Evolutionary conservation across 2,113 vertebrate genomes (phyloP), one percentile per base, ranked within the genome.

Genomic region (Gopherus flavomarginatus): DNA sequence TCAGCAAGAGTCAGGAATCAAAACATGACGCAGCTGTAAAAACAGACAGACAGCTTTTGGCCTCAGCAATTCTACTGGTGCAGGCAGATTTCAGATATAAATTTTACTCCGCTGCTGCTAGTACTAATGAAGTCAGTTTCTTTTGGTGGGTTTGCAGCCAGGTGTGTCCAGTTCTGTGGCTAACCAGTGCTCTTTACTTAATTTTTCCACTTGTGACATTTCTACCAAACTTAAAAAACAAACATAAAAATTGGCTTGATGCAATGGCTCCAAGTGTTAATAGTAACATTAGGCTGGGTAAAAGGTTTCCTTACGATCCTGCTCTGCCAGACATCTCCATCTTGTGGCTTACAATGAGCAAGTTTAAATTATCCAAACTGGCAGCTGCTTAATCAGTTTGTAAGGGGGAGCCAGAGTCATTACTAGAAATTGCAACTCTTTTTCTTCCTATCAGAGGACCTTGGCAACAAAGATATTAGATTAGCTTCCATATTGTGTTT

Each of bases 11-110:
- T 98, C 95, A 97, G 98, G 98, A 98, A 98, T 96, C 96, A 97
- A 98, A 98, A 98, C 98, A 98, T 98, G 97, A 98, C 97, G 95
- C 99, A 99, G 99, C 99, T 99, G 98, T 99, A 97, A 98, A 99
- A 99, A 99, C 98, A 99, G 94, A 97, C 56, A 21, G 95, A 94
- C 94, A 97, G 98, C 98, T 98, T 98, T 97, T 98, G 98, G 98
- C 98, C 98, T 98, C 97, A 97, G 98, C 96, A 93, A 97, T 98
- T 98, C 97, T 98, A 98, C 98, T 97, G 96, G 97, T 97, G 94
- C 97, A 98, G 98, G 98, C 98, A 96, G 97, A 98, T 98, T 98
- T 98, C 97, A 98, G 98, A 98, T 98, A 98, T 98, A 98, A 98
- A 98, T 98, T 98, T 98, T 97, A 98, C 97, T 97, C 96, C 89